These are phyloP conservation scores for Tetramorium alpestre DNA, from an alignment of 1,140 invertebrate genomes.

Conservation along the genomic window DNA sequence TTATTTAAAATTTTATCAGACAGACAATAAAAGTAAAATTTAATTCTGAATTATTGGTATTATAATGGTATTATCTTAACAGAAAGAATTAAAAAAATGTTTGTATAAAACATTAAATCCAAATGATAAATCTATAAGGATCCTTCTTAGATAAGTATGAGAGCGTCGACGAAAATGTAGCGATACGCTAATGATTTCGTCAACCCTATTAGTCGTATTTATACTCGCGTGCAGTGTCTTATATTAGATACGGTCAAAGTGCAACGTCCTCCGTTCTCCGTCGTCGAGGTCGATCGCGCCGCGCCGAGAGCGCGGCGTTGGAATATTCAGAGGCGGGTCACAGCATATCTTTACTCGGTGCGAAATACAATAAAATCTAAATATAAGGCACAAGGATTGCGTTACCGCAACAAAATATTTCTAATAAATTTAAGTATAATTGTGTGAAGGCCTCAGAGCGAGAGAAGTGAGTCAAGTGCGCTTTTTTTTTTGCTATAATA, in stretches of 20 bases:
- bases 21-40: neutral
- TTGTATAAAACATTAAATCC: neutral
- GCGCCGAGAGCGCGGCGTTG: constrained; percentile 24
- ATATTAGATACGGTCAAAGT: constrained; percentile 77
- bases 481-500: constrained; percentile 5
- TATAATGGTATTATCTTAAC: neutral
- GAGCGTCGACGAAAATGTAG: constrained; percentile 35
- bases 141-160: neutral
- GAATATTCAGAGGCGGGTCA: constrained; percentile 64
- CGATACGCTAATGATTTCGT: constrained; percentile 58
- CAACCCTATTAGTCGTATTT: constrained; percentile 56
- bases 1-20: neutral
- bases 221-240: constrained; percentile 68
- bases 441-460: neutral
- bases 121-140: neutral
- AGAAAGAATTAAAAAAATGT: neutral
- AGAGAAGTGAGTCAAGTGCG: constrained; percentile 27
- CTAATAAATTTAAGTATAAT: constrained; percentile 21
- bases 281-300: constrained; percentile 65
- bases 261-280: constrained; percentile 70
- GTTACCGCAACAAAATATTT: constrained; percentile 1
- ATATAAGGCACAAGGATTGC: neutral
- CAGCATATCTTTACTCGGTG: constrained; percentile 31
- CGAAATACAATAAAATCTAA: constrained; percentile 30
- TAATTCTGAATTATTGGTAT: neutral